Conservation (phyloP, 2,113 vertebrate genomes). For the Typhlomys cinereus region DNA sequence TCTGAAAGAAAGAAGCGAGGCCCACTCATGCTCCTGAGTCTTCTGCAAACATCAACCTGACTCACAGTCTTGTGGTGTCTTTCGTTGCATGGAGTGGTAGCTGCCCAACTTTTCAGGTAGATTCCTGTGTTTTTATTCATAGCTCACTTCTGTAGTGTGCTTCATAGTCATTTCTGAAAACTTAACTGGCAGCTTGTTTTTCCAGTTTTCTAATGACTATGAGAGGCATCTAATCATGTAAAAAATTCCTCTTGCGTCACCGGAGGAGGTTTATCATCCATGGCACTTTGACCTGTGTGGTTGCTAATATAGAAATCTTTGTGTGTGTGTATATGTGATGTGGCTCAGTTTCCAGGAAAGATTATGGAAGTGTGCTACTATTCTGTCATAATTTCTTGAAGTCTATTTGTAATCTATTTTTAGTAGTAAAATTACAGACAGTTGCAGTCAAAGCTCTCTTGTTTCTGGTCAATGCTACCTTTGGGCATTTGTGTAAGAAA, state of each 20-base stretch:
- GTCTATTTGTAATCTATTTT: background rate
- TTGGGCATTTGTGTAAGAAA: conserved; percentile 30
- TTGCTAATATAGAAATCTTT: background rate
- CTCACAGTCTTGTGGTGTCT: background rate
- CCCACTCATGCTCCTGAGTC: background rate
- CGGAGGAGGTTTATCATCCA: background rate
- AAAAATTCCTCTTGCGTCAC: background rate
- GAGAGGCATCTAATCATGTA: background rate
- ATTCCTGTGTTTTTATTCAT: background rate
- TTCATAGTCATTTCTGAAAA: conserved; percentile 37
- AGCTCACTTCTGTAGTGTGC: background rate
- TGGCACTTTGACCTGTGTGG: background rate
- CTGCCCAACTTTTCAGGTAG: background rate
- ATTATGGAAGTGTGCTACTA: background rate
- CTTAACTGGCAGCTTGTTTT: background rate
- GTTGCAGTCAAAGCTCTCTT: background rate
- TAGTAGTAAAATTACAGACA: conserved; percentile 3
- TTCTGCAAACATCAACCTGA: background rate
- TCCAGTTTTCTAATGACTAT: conserved; percentile 3
- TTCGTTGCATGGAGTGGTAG: background rate
- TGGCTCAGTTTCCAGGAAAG: background rate
- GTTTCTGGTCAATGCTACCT: background rate
- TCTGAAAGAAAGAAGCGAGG: background rate
- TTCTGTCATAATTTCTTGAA: background rate
- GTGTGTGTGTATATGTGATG: background rate